A percentile compares a stretch with the other conserved stretches of the same genome.
Evolutionary conservation across 1,140 invertebrate species (phyloP).

Genomic region (Conus betulinus): DNA sequence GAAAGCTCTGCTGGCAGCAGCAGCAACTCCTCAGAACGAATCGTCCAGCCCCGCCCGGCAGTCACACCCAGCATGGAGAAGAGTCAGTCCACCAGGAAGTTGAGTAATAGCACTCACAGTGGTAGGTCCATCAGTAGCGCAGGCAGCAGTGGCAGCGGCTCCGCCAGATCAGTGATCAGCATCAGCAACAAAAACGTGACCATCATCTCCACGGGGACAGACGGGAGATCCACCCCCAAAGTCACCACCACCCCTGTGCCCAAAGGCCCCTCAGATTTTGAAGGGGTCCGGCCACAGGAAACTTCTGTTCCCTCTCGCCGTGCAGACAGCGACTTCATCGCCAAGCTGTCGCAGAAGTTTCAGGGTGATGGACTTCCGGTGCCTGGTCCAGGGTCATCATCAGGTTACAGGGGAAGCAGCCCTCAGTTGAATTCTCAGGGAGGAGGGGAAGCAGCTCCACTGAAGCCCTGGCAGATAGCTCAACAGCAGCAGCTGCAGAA

Average conservation of each 20-base stretch:
- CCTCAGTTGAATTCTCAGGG: too few relatives aligned
- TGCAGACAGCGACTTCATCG: constrained; percentile 11
- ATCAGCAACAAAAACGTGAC: constrained; percentile 41
- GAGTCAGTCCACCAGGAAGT: not conserved
- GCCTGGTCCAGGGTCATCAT: not conserved
- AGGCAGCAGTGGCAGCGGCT: not conserved
- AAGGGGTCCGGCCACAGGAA: not conserved
- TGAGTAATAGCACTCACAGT: not conserved
- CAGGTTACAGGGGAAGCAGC: not conserved
- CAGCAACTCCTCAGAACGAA: not conserved
- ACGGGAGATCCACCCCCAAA: constrained; percentile 1
- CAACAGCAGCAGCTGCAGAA: constrained; percentile 18
- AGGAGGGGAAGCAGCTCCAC: not conserved
- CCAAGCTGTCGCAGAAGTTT: not conserved
- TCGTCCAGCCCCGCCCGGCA: too few relatives aligned
- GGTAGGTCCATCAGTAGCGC: not conserved
- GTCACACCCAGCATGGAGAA: not conserved
- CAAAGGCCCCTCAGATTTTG: not conserved
- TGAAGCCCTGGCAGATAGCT: constrained; percentile 1
- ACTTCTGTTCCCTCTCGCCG: not conserved
- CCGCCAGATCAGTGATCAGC: constrained; percentile 43
- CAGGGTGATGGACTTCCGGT: not conserved
- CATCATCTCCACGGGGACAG: constrained; percentile 37
- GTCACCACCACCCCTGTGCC: constrained; percentile 1
- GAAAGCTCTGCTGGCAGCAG: not conserved